Conservation (phyloP, 2,797 vertebrate species). For the Argyrosomus regius region DNA sequence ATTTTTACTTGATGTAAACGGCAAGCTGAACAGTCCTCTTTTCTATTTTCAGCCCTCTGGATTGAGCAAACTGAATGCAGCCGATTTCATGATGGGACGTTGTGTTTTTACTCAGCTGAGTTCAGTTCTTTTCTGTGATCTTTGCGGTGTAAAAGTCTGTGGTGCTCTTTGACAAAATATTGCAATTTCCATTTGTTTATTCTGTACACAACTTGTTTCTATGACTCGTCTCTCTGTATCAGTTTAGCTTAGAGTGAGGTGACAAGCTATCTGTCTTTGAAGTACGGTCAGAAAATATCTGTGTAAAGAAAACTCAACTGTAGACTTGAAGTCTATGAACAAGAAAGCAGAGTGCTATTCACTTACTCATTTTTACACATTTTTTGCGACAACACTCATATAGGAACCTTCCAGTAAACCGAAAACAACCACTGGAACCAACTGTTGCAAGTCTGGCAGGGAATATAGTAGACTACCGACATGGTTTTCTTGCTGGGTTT, state of each 20-base stretch:
- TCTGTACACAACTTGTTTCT: not conserved
- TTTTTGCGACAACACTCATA: no score
- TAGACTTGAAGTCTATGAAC: no score
- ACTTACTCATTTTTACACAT: no score
- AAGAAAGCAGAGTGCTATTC: no score
- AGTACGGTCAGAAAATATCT: not conserved
- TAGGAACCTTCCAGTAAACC: no score
- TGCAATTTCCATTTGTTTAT: not conserved
- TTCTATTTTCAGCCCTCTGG: not conserved
- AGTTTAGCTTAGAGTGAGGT: no score
- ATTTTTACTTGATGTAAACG: not conserved
- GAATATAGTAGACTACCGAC: no score
- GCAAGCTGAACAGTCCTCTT: not conserved
- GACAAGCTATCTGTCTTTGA: no score
- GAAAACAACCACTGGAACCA: no score
- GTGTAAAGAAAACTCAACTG: not conserved
- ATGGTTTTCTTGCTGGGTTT: no score
- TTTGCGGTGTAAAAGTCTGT: not conserved
- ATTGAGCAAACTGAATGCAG: not conserved
- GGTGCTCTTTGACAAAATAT: not conserved
- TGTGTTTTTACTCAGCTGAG: not conserved
- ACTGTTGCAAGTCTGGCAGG: no score
- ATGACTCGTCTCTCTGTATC: not conserved
- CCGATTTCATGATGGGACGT: not conserved
- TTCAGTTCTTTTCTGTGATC: slow-evolving; percentile 13